A percentile compares a stretch with the other conserved stretches of the same genome.
phyloP scores from a whole-genome alignment of 1,140 invertebrate species.

The Lordiphosa stackelbergi region DNA sequence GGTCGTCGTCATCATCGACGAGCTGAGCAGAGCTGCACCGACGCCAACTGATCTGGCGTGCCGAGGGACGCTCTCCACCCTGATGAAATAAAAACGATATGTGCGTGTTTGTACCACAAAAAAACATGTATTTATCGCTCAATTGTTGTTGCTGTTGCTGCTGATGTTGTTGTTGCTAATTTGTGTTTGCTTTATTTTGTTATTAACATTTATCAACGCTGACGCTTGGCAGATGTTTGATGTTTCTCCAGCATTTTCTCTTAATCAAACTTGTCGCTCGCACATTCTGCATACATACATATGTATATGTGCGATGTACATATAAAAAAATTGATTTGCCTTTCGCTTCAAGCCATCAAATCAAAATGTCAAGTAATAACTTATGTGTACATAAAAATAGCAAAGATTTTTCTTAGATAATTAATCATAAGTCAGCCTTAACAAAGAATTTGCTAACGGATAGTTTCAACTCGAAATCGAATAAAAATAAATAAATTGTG shows the following conservation, averaged over 20 bases:
- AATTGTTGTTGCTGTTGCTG: slow-evolving; percentile 38
- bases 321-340: background rate
- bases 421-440: slow-evolving; percentile 30
- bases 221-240: slow-evolving; percentile 40
- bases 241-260: slow-evolving; percentile 34
- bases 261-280: slow-evolving; percentile 24
- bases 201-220: slow-evolving; percentile 52
- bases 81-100: slow-evolving; percentile 11
- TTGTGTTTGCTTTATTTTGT: slow-evolving; percentile 33
- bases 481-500: too few species aligned
- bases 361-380: slow-evolving; percentile 13
- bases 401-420: slow-evolving; percentile 24
- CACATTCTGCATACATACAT: slow-evolving; percentile 1
- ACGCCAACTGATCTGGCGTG: slow-evolving; percentile 39
- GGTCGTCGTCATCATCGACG: background rate
- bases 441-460: background rate
- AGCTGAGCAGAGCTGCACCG: slow-evolving; percentile 6
- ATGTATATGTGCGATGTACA: background rate
- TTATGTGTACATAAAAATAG: slow-evolving; percentile 3
- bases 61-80: slow-evolving; percentile 8
- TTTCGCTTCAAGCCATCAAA: slow-evolving; percentile 10
- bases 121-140: slow-evolving; percentile 61
- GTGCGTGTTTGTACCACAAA: slow-evolving; percentile 35
- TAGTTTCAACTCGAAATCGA: too few species aligned
- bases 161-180: slow-evolving; percentile 42